Evolutionary conservation across 2,113 vertebrate genomes (phyloP).

Genomic region (Atlantisia rogersi): DNA sequence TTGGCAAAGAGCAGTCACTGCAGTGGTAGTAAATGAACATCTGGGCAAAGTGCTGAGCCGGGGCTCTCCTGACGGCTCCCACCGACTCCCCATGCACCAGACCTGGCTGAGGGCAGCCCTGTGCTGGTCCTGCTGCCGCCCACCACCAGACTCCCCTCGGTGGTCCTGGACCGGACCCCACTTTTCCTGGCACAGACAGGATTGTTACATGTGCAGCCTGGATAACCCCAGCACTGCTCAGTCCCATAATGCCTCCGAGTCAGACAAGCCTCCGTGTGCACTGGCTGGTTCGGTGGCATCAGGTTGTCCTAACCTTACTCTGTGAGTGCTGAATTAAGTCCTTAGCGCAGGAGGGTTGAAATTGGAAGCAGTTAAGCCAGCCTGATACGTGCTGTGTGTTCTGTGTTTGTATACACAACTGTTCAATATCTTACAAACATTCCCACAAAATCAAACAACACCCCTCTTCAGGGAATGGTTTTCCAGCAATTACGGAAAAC

Average conservation of each 20-base stretch:
- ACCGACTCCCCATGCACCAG: background rate
- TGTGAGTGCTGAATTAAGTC: background rate
- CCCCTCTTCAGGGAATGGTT: background rate
- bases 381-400: background rate
- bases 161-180: background rate
- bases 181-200: background rate
- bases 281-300: slow-evolving; percentile 2
- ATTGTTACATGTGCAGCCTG: background rate
- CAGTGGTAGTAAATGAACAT: background rate
- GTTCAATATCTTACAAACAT: slow-evolving; percentile 9
- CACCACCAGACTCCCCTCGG: background rate
- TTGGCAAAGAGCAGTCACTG: background rate
- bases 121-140: background rate
- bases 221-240: background rate
- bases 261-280: background rate
- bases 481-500: background rate
- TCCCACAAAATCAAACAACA: background rate
- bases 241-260: background rate
- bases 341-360: background rate
- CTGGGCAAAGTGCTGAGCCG: background rate
- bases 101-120: background rate
- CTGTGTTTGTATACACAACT: background rate
- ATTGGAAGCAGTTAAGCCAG: background rate
- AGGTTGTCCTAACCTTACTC: background rate
- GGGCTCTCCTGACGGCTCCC: background rate